Evolutionary conservation across 2,888 invertebrate species (phyloP).

Genomic region (Agapostemon virescens): DNA sequence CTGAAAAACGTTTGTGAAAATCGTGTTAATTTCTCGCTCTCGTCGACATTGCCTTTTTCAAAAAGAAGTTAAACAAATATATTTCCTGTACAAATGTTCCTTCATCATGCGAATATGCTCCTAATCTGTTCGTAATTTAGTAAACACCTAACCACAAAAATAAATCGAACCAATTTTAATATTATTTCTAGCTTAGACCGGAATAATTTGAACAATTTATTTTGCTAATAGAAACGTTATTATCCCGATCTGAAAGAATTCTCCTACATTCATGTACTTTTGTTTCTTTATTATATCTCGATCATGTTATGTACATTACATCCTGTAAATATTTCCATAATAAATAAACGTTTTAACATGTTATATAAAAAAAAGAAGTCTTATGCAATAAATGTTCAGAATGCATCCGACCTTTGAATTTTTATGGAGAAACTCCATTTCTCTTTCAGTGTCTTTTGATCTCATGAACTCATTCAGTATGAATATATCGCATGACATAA

Average conservation of each 20-base stretch:
- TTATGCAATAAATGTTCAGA: constrained; percentile 63
- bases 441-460: constrained; percentile 5
- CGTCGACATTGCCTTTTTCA: background rate
- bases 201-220: background rate
- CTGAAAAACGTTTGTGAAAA: constrained; percentile 61
- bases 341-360: constrained; percentile 61
- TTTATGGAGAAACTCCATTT: constrained; percentile 25
- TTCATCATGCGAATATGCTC: background rate
- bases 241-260: constrained; percentile 45
- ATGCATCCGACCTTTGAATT: constrained; percentile 40
- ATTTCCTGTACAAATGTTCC: background rate
- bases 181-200: background rate
- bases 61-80: constrained; percentile 2
- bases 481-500: constrained; percentile 39
- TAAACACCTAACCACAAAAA: constrained; percentile 48
- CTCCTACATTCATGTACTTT: constrained; percentile 49
- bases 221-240: constrained; percentile 19
- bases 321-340: constrained; percentile 71
- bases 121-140: constrained; percentile 25
- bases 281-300: constrained; percentile 72
- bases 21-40: constrained; percentile 29
- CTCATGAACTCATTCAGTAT: constrained; percentile 24
- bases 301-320: constrained; percentile 75
- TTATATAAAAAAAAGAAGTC: constrained; percentile 62
- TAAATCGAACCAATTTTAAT: background rate